Conservation (phyloP, 2,113 vertebrate genomes). For the Orycteropus afer region DNA sequence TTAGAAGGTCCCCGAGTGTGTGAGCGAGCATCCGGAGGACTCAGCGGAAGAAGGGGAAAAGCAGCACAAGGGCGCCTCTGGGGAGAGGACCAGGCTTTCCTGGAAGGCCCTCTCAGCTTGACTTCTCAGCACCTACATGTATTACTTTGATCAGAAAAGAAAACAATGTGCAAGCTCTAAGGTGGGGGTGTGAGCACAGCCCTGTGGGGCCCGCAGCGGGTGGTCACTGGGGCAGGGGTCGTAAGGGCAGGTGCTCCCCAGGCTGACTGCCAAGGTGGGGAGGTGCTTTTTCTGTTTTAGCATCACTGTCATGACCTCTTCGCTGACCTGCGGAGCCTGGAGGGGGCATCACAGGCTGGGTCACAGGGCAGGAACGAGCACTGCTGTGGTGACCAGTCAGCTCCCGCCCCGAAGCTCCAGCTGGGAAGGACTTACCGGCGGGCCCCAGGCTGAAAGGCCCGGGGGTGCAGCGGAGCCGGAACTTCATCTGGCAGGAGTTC, state of each 20-base stretch:
- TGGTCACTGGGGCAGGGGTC: fast-evolving
- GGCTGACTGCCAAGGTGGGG: fast-evolving
- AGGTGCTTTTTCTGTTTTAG: neutral
- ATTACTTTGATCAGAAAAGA: neutral
- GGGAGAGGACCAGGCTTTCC: too few species aligned
- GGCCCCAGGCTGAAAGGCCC: slow-evolving; percentile 81
- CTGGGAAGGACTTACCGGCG: slow-evolving; percentile 82
- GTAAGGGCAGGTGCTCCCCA: fast-evolving
- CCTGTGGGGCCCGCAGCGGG: neutral
- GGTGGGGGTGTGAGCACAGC: too few species aligned
- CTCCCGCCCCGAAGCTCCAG: neutral
- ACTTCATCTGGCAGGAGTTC: slow-evolving; percentile 92
- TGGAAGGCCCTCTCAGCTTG: neutral
- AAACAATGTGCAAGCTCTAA: fast-evolving
- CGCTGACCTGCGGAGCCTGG: neutral
- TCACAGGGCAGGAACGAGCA: fast-evolving
- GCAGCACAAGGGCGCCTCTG: fast-evolving
- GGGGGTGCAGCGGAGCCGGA: slow-evolving; percentile 88
- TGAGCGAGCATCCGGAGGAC: neutral
- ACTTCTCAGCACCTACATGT: fast-evolving
- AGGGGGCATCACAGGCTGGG: neutral
- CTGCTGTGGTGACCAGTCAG: neutral
- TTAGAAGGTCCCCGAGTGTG: neutral
- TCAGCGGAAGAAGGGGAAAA: neutral
- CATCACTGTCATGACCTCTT: fast-evolving